phyloP scores from a whole-genome alignment of 2,113 vertebrate species.

The Solea senegalensis region DNA sequence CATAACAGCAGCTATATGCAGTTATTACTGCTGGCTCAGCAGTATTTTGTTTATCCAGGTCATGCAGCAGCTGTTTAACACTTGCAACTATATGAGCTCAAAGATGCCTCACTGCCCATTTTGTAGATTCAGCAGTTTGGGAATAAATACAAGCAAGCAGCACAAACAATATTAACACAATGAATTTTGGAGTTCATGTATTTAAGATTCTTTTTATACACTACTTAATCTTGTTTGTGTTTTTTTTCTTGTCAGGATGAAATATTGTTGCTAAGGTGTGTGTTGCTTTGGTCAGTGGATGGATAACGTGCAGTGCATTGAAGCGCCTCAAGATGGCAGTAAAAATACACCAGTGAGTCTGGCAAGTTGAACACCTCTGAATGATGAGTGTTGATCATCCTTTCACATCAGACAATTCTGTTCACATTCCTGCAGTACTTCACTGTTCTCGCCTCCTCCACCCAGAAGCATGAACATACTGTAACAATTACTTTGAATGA shows the following conservation, averaged over 20 bases:
- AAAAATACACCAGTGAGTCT: slow-evolving; percentile 55
- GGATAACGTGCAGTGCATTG: slow-evolving; percentile 16
- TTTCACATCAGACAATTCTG: slow-evolving; percentile 13
- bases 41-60: slow-evolving; percentile 61
- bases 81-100: slow-evolving; percentile 10
- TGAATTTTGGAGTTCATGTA: neutral
- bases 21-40: slow-evolving; percentile 14
- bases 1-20: neutral
- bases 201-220: neutral
- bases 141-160: neutral
- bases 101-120: slow-evolving; percentile 26
- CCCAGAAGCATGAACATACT: slow-evolving; percentile 6
- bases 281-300: neutral
- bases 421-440: slow-evolving; percentile 39
- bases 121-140: slow-evolving; percentile 8
- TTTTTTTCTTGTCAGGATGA: neutral
- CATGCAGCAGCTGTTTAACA: slow-evolving; percentile 55
- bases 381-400: slow-evolving; percentile 31
- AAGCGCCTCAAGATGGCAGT: slow-evolving; percentile 60
- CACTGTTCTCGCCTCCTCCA: slow-evolving; percentile 11
- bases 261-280: neutral
- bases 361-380: neutral
- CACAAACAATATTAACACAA: neutral
- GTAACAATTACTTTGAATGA: slow-evolving; percentile 9
- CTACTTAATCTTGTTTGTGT: neutral